Conservation (phyloP, 2,797 vertebrate genomes). For the Arctocebus calabarensis region DNA sequence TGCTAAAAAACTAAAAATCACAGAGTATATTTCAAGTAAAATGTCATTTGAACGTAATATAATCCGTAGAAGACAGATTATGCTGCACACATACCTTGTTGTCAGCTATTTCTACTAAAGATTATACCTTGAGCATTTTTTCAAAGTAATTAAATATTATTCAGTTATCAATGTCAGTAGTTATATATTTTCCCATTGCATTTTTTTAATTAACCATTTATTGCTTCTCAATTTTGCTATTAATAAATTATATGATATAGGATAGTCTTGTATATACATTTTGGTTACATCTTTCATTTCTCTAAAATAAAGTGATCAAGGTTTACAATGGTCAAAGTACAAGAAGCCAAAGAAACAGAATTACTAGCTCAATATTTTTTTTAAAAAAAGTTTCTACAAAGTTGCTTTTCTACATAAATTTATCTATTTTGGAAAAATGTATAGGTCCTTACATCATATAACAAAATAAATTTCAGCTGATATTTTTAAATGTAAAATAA, state of each 20-base stretch:
- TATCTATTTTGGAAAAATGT: neutral
- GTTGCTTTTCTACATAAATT: neutral
- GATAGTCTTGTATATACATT: neutral
- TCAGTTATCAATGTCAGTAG: neutral
- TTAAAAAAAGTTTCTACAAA: neutral
- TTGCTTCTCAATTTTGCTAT: neutral
- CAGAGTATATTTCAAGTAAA: neutral
- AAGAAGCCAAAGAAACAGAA: neutral
- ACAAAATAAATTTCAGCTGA: neutral
- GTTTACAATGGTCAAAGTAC: neutral
- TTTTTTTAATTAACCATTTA: neutral
- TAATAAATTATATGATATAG: neutral
- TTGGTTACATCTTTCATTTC: neutral
- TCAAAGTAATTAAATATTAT: neutral
- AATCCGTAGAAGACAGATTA: neutral
- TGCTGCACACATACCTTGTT: neutral
- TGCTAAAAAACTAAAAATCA: neutral
- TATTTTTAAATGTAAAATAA: neutral
- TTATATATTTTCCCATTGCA: neutral
- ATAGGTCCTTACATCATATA: neutral
- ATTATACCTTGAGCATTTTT: neutral
- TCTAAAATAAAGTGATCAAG: neutral
- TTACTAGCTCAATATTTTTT: neutral
- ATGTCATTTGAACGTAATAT: neutral
- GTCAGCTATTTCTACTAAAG: neutral